Base-by-base conservation (phyloP, 2,888 invertebrate genomes). In the Drosophila fulvimacula region DNA sequence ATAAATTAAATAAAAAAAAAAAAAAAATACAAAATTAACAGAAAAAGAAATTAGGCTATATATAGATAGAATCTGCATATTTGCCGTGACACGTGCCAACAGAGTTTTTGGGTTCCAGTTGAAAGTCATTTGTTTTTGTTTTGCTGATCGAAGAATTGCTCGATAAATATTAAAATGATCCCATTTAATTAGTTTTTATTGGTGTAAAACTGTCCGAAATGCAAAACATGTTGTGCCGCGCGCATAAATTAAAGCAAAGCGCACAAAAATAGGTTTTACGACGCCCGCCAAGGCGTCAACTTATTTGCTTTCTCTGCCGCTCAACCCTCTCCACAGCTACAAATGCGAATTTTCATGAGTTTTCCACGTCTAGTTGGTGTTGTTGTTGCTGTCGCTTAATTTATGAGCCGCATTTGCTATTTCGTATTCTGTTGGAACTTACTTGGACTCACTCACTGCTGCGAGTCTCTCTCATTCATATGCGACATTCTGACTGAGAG, bases 261-360 rank as follows among this genome's bases (percentile, higher is more conserved):
- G 83, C 17, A 69, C 87, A 32, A 83, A 88, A 83, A 83, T 83
- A 83, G 75, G 88, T 86, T 83, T 83, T 86, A 83, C 79, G 82
- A 83, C 85, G 65, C 76, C 34, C 69, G 68, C 66, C 51, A 51
- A 51, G 51, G 48, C 48, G 67, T 60, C 86, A 57, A 70, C 62
- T 66, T 48, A 53, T 69, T 30, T 48, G 10, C n/a, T 30, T 11
- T 17, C 1, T 5, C 24, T 5, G 0, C n/a, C 74, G 19, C 46
- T 41, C 42, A 30, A 58, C 52, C 65, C 51, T 55, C 27, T 27
- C 5, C 17, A 11, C 39, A 13, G 60, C 42, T 51, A 36, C 41
- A 19, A 41, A 55, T 57, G 46, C 53, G 42, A 68, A 63, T 55
- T 68, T 68, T 68, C 44, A 62, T 36, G 60, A 69, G 49, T 81